Evolutionary conservation across 2,113 vertebrate species (phyloP).

Genomic region (Diphyllodes magnificus): DNA sequence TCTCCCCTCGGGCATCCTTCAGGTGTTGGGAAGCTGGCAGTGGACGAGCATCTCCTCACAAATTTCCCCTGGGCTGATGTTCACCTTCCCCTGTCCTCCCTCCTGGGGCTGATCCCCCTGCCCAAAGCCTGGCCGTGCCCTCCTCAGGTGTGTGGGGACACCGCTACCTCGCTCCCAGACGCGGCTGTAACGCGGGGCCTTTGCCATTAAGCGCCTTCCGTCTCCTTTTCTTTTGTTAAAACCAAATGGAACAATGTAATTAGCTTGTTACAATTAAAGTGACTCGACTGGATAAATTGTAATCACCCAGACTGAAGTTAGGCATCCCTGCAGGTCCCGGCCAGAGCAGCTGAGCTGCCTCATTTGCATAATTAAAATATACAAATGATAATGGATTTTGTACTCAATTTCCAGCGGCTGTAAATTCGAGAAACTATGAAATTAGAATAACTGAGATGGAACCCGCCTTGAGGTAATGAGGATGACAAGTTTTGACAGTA

Average conservation of each 20-base stretch:
- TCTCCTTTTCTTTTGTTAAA: constrained; percentile 97
- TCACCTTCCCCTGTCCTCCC: background rate
- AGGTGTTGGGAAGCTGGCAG: rapidly evolving
- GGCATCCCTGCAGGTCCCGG: constrained; percentile 97
- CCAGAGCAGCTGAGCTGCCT: constrained; percentile 97
- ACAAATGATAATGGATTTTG: constrained; percentile 99
- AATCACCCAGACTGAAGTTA: constrained; percentile 99
- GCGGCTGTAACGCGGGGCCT: background rate
- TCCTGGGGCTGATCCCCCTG: background rate
- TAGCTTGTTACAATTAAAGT: constrained; percentile 99
- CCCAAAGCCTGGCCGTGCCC: background rate
- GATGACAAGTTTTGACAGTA: constrained; percentile 83
- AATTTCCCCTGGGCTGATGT: background rate
- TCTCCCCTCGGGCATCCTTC: background rate
- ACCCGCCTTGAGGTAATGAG: constrained; percentile 88
- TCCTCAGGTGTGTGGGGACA: background rate
- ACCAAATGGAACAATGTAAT: constrained; percentile 99
- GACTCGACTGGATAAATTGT: constrained; percentile 99
- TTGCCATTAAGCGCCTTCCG: constrained; percentile 78
- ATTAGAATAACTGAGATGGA: constrained; percentile 95
- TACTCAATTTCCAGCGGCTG: constrained; percentile 99
- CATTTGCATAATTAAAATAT: constrained; percentile 99
- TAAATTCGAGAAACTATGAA: constrained; percentile 98
- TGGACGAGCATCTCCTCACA: rapidly evolving
- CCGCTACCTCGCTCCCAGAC: background rate